phyloP scores from a whole-genome alignment of 2,888 invertebrate species.

The Andrena chrysosceles region DNA sequence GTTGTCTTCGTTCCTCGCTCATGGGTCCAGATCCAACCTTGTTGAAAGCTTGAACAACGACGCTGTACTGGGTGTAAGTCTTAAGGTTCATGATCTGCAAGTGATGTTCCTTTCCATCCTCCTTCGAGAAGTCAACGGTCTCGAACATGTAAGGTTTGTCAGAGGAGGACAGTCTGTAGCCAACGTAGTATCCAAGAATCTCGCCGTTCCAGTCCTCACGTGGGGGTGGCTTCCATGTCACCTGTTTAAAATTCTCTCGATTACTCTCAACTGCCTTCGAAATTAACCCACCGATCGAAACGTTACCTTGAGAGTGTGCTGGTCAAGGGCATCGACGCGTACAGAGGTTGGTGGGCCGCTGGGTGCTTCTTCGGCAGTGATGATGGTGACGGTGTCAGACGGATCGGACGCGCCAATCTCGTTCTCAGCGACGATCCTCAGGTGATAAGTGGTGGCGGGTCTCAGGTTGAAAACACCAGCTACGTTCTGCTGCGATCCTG shows the following conservation, averaged over 20 bases:
- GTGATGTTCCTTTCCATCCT: conserved; percentile 96
- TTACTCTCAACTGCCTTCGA: neutral
- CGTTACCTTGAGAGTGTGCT: conserved; percentile 90
- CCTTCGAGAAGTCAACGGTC: conserved; percentile 95
- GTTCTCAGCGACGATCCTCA: conserved; percentile 97
- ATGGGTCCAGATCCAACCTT: conserved; percentile 97
- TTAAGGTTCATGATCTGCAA: conserved; percentile 92
- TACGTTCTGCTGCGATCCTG: conserved; percentile 93
- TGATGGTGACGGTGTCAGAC: conserved; percentile 96
- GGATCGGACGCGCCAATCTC: conserved; percentile 97
- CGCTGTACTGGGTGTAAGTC: conserved; percentile 98
- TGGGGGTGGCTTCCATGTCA: conserved; percentile 96
- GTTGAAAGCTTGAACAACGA: conserved; percentile 97
- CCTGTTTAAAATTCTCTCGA: conserved; percentile 80
- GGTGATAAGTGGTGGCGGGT: conserved; percentile 96
- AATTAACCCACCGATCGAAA: neutral
- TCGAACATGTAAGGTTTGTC: conserved; percentile 96
- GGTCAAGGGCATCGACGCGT: conserved; percentile 94
- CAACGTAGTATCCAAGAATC: conserved; percentile 95
- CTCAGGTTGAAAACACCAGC: conserved; percentile 95
- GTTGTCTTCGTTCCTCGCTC: conserved; percentile 94
- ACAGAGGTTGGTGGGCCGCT: conserved; percentile 94
- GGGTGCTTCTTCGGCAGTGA: conserved; percentile 97
- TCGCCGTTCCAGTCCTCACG: conserved; percentile 97
- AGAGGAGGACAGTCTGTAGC: conserved; percentile 93